phyloP scores from a whole-genome alignment of 2,888 invertebrate genomes.

The Mythimna vitellina region DNA sequence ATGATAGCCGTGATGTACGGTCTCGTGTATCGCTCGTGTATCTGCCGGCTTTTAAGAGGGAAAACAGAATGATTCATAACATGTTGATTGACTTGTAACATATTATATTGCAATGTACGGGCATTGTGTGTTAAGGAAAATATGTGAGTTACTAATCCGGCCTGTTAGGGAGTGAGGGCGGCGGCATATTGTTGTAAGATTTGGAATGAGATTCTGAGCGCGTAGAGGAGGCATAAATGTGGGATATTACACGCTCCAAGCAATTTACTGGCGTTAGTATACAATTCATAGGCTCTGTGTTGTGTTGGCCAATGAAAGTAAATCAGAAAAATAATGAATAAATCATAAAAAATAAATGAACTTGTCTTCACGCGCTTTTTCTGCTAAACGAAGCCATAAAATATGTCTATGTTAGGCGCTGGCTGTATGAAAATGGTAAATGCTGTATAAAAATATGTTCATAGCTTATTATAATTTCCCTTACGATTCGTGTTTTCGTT shows the following conservation, averaged over 20 bases:
- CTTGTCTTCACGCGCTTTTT: conserved; percentile 50
- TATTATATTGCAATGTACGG: conserved; percentile 33
- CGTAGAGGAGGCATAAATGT: conserved; percentile 55
- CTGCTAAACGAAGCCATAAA: conserved; percentile 9
- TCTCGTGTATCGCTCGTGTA: not conserved
- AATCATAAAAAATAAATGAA: conserved; percentile 58
- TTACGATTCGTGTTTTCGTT: conserved; percentile 36
- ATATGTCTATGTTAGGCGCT: conserved; percentile 20
- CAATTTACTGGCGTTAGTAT: conserved; percentile 55
- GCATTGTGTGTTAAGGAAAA: conserved; percentile 48
- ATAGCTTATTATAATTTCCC: conserved; percentile 40
- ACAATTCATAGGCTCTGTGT: conserved; percentile 46
- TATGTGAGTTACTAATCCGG: conserved; percentile 49
- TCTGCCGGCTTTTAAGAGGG: conserved; percentile 10
- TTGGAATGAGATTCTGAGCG: conserved; percentile 59
- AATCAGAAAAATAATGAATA: conserved; percentile 62
- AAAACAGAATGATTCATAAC: conserved; percentile 44
- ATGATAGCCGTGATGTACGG: conserved; percentile 25
- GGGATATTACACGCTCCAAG: conserved; percentile 53
- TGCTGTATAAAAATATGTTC: conserved; percentile 35
- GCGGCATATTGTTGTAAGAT: conserved; percentile 61
- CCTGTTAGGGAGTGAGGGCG: conserved; percentile 27
- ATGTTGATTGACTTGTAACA: conserved; percentile 59
- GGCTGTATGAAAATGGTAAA: conserved; percentile 42
- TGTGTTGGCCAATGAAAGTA: conserved; percentile 58